A percentile compares a stretch with the other conserved stretches of the same genome.
These are phyloP conservation scores for Stenopsyche tienmushanensis DNA, from an alignment of 1,140 invertebrate genomes.

Conservation along the genomic window DNA sequence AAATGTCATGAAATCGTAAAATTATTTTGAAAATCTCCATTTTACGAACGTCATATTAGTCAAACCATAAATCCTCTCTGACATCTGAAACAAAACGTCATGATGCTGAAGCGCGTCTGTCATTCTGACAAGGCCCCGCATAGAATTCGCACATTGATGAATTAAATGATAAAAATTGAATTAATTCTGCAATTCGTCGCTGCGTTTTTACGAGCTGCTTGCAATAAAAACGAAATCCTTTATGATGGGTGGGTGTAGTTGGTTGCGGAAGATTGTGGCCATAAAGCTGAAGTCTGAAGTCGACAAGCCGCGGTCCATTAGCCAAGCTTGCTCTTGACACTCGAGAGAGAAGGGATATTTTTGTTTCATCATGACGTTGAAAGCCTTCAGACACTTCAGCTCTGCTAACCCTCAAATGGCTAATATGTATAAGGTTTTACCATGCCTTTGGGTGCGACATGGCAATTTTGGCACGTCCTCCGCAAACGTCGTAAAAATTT, in stretches of 20 bases:
- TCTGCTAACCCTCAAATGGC: not conserved
- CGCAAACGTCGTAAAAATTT: too few species aligned
- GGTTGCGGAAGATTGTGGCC: not conserved
- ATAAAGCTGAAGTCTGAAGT: slow-evolving; percentile 15
- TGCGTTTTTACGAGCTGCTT: not conserved
- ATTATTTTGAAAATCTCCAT: too few species aligned
- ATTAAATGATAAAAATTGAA: too few species aligned
- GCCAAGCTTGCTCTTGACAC: not conserved
- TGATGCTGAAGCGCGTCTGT: too few species aligned
- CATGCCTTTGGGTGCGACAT: not conserved
- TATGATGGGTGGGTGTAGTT: too few species aligned
- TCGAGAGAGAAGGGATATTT: slow-evolving; percentile 12
- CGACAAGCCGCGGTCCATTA: slow-evolving; percentile 14
- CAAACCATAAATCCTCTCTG: too few species aligned
- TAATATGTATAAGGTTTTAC: not conserved
- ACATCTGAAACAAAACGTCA: too few species aligned
- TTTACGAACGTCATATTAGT: too few species aligned
- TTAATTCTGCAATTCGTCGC: too few species aligned
- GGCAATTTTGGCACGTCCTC: not conserved
- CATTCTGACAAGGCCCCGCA: too few species aligned
- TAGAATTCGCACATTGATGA: too few species aligned
- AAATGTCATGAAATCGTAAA: too few species aligned
- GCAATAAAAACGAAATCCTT: not conserved
- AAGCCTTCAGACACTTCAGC: not conserved
- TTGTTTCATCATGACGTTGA: slow-evolving; percentile 11